Conservation (phyloP, 1,140 invertebrate species). For the Leptonema lineaticorne region DNA sequence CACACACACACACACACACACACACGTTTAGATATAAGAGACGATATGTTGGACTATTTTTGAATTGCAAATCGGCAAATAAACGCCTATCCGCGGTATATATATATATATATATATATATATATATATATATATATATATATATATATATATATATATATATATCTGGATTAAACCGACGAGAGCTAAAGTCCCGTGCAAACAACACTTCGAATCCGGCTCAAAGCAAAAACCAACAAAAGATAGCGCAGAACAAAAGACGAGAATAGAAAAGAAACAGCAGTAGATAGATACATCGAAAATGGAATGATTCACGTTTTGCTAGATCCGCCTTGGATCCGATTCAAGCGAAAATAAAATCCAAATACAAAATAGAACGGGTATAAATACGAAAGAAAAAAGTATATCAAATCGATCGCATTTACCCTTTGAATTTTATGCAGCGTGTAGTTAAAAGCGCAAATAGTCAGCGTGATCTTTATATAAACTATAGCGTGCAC, state of each 20-base stretch:
- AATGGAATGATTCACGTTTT: background rate
- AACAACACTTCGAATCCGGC: background rate
- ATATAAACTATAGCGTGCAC: too few species aligned
- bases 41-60: too few species aligned
- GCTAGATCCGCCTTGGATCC: background rate
- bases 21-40: too few species aligned
- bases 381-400: too few species aligned
- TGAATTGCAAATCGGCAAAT: background rate
- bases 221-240: background rate
- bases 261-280: background rate
- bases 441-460: too few species aligned
- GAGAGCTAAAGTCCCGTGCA: background rate
- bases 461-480: too few species aligned
- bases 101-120: background rate
- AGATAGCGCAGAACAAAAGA: background rate
- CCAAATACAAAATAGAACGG: too few species aligned
- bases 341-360: too few species aligned
- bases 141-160: background rate
- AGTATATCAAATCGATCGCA: too few species aligned
- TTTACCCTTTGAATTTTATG: too few species aligned
- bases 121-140: background rate
- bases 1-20: too few species aligned
- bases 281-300: too few species aligned
- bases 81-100: background rate
- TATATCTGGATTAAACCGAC: constrained; percentile 8